Percentiles rank a stretch among this genome's conserved stretches.
These are phyloP conservation scores for Dasyornis broadbenti DNA, from an alignment of 2,113 vertebrate genomes.

Conservation along the genomic window DNA sequence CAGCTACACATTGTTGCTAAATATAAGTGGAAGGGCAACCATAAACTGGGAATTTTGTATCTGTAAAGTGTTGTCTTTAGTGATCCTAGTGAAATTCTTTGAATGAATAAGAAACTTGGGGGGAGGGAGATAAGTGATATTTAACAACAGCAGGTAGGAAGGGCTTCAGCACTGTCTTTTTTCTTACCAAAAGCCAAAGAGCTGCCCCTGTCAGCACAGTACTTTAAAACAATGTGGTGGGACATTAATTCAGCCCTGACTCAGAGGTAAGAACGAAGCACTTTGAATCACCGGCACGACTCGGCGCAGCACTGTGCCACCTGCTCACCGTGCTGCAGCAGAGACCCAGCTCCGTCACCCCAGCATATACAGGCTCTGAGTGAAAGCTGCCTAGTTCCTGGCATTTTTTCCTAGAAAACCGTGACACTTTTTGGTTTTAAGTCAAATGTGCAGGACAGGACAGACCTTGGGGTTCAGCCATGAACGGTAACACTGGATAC, in stretches of 20 bases:
- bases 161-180: not conserved
- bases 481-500: not conserved
- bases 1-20: not conserved
- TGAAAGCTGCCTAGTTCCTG: not conserved
- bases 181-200: not conserved
- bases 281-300: not conserved
- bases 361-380: not conserved
- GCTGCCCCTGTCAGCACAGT: not conserved
- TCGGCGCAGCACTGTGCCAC: not conserved
- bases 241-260: slow-evolving; percentile 22
- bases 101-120: not conserved
- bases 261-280: not conserved
- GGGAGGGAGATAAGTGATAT: not conserved
- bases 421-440: not conserved
- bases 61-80: not conserved
- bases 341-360: not conserved
- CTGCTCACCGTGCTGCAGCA: fast-evolving
- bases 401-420: not conserved
- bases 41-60: not conserved
- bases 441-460: not conserved
- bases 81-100: not conserved
- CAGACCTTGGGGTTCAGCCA: not conserved
- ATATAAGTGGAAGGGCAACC: not conserved
- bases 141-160: not conserved
- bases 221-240: not conserved